phyloP scores from a whole-genome alignment of 2,113 vertebrate genomes.

The Bothrops jararaca region DNA sequence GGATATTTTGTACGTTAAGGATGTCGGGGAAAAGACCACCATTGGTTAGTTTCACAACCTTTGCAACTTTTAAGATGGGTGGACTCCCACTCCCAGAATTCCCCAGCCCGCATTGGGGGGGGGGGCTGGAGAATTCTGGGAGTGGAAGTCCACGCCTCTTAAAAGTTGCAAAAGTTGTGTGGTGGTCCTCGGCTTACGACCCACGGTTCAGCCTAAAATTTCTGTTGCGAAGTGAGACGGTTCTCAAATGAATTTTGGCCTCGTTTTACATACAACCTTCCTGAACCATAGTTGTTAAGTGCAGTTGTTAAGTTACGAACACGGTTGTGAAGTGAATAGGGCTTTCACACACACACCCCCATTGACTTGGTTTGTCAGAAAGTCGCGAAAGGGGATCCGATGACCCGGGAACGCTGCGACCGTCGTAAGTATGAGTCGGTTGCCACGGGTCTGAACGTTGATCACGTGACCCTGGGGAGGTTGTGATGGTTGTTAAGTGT shows the following conservation, averaged over 20 bases:
- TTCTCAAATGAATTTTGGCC: not conserved
- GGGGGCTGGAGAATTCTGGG: too few relatives aligned
- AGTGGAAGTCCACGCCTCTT: too few relatives aligned
- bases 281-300: not conserved
- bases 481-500: not conserved
- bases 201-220: not conserved
- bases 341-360: too few relatives aligned
- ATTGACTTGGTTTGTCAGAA: not conserved
- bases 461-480: not conserved
- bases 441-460: not conserved
- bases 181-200: not conserved
- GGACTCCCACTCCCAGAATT: too few relatives aligned
- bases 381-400: not conserved
- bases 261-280: not conserved
- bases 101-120: too few relatives aligned
- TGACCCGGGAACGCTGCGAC: too few relatives aligned
- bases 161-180: too few relatives aligned
- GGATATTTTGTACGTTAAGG: not conserved
- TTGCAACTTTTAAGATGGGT: not conserved
- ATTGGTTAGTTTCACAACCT: not conserved
- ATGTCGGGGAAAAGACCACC: not conserved
- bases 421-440: too few relatives aligned
- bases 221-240: not conserved
- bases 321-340: not conserved
- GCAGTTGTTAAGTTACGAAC: not conserved